Percentiles rank a stretch among this genome's conserved stretches.
phyloP scores from a whole-genome alignment of 1,140 invertebrate genomes.

The Cydia strobilella region DNA sequence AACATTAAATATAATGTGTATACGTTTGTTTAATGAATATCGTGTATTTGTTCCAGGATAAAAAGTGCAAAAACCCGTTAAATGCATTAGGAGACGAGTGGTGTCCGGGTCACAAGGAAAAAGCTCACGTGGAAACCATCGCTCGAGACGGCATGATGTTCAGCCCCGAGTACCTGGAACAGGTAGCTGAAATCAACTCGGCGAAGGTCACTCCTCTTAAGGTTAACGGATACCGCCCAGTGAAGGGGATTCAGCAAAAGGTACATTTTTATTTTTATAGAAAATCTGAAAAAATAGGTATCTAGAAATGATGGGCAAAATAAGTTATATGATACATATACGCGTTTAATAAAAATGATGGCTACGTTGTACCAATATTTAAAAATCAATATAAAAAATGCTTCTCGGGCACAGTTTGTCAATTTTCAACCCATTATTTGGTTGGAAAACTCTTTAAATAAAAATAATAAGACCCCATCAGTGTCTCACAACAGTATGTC shows the following conservation, averaged over 20 bases:
- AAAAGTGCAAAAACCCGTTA: conserved; percentile 16
- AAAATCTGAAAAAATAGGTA: too few species aligned
- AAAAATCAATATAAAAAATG: too few species aligned
- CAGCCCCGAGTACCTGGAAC: neutral
- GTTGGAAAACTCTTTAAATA: too few species aligned
- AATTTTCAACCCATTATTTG: too few species aligned
- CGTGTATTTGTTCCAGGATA: conserved; percentile 10
- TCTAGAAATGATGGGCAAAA: too few species aligned
- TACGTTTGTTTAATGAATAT: neutral
- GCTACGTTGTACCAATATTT: too few species aligned
- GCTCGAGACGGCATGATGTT: neutral
- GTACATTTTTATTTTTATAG: neutral
- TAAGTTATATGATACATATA: too few species aligned
- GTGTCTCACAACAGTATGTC: too few species aligned
- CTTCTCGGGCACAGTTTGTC: too few species aligned
- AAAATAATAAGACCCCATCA: too few species aligned
- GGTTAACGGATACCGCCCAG: neutral
- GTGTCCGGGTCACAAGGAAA: conserved; percentile 44
- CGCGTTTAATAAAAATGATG: too few species aligned
- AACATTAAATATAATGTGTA: too few species aligned
- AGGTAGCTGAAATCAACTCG: neutral
- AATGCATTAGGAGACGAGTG: conserved; percentile 42
- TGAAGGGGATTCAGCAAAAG: neutral
- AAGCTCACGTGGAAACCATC: neutral
- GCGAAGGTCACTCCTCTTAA: neutral